A percentile compares a stretch with the other conserved stretches of the same genome.
Evolutionary conservation across 2,797 vertebrate species (phyloP).

Genomic region (Onychomys torridus): DNA sequence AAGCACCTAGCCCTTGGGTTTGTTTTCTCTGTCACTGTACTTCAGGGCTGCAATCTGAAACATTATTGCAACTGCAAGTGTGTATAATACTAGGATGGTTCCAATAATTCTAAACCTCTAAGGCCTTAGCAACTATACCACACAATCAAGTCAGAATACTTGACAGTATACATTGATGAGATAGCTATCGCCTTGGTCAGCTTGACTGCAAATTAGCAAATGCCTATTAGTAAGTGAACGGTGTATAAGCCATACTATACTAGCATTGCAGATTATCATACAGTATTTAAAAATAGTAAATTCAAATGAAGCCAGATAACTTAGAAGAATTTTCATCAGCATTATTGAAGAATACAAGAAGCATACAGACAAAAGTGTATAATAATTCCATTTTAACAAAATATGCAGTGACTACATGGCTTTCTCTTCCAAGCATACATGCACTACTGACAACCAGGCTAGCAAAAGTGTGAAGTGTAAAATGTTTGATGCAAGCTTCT

Average conservation of each 20-base stretch:
- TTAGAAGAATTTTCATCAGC: background rate
- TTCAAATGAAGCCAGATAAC: background rate
- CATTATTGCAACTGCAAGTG: background rate
- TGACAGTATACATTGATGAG: background rate
- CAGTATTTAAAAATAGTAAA: background rate
- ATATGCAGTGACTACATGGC: background rate
- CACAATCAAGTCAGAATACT: background rate
- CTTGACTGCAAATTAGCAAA: background rate
- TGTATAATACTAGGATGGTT: background rate
- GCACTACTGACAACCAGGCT: background rate
- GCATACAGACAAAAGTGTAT: background rate
- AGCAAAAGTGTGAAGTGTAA: rapidly evolving
- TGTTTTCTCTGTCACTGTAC: background rate
- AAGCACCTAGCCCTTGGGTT: background rate
- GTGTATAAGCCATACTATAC: background rate
- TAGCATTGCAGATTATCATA: background rate
- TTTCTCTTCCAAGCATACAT: background rate
- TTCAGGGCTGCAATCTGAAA: background rate
- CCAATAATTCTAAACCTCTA: background rate
- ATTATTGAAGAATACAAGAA: background rate
- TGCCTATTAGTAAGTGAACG: background rate
- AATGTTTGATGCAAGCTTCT: background rate
- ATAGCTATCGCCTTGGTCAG: background rate
- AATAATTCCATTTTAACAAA: background rate
- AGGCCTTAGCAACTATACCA: background rate